These are phyloP conservation scores for Phthorimaea operculella DNA, from an alignment of 1,140 invertebrate species.

Conservation along the genomic window DNA sequence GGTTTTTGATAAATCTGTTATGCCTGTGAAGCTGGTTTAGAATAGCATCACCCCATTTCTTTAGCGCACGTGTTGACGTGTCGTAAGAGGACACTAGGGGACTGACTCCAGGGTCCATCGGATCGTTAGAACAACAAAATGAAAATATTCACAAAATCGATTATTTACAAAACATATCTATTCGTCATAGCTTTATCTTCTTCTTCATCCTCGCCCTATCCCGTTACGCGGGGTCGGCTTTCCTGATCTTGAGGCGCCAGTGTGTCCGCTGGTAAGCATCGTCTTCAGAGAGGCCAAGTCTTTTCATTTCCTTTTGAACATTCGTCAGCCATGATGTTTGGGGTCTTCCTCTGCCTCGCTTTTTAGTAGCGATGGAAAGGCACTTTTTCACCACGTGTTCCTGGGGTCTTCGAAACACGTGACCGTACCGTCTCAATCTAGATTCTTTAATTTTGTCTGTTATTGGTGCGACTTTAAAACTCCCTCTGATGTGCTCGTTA, in stretches of 20 bases:
- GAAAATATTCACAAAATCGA: too few relatives aligned
- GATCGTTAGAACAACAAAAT: too few relatives aligned
- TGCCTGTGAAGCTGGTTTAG: too few relatives aligned
- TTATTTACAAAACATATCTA: too few relatives aligned
- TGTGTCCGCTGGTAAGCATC: background rate
- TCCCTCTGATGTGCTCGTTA: slow-evolving; percentile 8
- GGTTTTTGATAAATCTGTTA: too few relatives aligned
- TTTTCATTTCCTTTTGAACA: background rate
- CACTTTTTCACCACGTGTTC: slow-evolving; percentile 1
- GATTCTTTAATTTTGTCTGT: background rate
- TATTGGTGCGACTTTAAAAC: slow-evolving; percentile 6
- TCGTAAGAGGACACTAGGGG: too few relatives aligned
- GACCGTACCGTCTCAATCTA: slow-evolving; percentile 8
- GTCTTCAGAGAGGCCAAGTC: background rate
- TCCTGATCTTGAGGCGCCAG: background rate
- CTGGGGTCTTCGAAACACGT: background rate
- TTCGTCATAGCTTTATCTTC: too few relatives aligned
- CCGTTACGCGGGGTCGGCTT: slow-evolving; percentile 10
- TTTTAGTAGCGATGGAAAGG: background rate
- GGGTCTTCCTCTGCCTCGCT: slow-evolving; percentile 3
- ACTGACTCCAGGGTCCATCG: too few relatives aligned
- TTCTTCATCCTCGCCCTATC: slow-evolving; percentile 5
- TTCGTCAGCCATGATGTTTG: background rate
- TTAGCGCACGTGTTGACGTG: too few relatives aligned
- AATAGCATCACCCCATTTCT: too few relatives aligned